Evolutionary conservation across 2,888 invertebrate genomes (phyloP), one percentile per base, ranked within the genome.

Genomic region (Pecten maximus): DNA sequence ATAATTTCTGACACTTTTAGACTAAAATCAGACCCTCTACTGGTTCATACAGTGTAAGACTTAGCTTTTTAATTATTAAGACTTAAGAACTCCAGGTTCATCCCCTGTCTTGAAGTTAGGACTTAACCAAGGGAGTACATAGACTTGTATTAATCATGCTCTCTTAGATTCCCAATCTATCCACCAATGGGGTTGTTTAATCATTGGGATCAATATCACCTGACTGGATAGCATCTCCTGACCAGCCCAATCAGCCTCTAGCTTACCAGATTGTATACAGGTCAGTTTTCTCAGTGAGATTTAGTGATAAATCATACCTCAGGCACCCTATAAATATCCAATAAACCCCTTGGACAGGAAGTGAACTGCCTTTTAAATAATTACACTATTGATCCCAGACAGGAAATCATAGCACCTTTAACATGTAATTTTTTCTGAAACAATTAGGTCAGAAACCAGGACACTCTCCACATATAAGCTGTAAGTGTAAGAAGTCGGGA

Each of bases 131-230:
- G n/a, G n/a, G n/a, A n/a, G n/a, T n/a, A n/a, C n/a, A n/a, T n/a
- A 15, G 28, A 35, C 35, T 23, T 74, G 74, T 35, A 35, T 16
- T 74, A 35, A 74, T 74, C 74, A 35, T 28, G 74, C 15, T 74
- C 74, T 2, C 74, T 74, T 28, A 35, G 74, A 74, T 74, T 74
- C 74, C 23, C 74, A 35, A 74, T 74, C 74, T 74, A 35, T 74
- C 74, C n/a, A n/a, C n/a, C 35, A 74, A 60, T 60, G 16, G 60
- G 35, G 74, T 15, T 74, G 74, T 74, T 60, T 74, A 74, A 74
- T 74, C 74, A 1, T 74, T 6, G 8, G 74, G 35, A 74, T 74
- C 74, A 74, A 74, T 74, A 74, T 74, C 74, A 74, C 74, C 0
- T 1, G 8, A 2, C 0, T 15, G 3, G 74, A 74, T 28, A 74